phyloP scores from a whole-genome alignment of 2,888 invertebrate genomes.

The Pachycephus smyrnensis region DNA sequence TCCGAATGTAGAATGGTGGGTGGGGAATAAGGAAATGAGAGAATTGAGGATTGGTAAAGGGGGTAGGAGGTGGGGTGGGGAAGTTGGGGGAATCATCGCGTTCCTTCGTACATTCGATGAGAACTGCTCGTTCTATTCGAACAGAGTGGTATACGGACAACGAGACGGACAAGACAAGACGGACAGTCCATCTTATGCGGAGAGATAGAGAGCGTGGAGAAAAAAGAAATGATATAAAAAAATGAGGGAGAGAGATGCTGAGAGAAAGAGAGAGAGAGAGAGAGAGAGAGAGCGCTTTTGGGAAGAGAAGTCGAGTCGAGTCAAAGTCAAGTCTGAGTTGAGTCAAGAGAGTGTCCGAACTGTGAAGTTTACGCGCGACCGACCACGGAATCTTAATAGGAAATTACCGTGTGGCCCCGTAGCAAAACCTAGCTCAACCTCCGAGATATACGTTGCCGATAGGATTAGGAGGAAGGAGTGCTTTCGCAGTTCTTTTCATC shows the following conservation, averaged over 20 bases:
- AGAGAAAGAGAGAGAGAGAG: constrained; percentile 14
- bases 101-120: too few species aligned
- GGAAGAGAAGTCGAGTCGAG: not conserved
- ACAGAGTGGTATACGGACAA: too few species aligned
- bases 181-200: not conserved
- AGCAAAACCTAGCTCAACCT: not conserved
- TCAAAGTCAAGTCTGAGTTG: too few species aligned
- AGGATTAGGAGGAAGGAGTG: constrained; percentile 32
- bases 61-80: too few species aligned
- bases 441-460: constrained; percentile 46
- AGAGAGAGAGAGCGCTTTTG: not conserved
- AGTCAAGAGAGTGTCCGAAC: not conserved
- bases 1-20: too few species aligned
- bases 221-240: constrained; percentile 22
- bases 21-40: too few species aligned
- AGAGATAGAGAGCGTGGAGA: constrained; percentile 19
- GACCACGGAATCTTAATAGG: constrained; percentile 62
- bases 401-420: constrained; percentile 51
- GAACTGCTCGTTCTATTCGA: too few species aligned
- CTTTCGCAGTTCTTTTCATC: too few species aligned
- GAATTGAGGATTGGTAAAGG: too few species aligned
- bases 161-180: too few species aligned
- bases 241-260: constrained; percentile 25
- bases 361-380: constrained; percentile 48
- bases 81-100: too few species aligned